phyloP scores from a whole-genome alignment of 1,140 invertebrate species.

The Bombus breviceps region DNA sequence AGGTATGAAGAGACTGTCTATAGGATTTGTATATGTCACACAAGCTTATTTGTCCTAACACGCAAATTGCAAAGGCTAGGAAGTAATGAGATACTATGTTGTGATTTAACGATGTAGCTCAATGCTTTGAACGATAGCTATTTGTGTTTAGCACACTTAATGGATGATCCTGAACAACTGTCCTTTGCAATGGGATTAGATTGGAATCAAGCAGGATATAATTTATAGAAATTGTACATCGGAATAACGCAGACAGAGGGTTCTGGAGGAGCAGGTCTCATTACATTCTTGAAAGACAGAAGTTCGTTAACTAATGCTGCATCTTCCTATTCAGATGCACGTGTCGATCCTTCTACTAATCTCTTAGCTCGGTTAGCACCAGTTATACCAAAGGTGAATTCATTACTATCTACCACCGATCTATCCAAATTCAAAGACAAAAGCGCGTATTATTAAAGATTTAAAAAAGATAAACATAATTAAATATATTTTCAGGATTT shows the following conservation, averaged over 20 bases:
- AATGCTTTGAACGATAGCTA: constrained; percentile 55
- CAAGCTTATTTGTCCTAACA: background rate
- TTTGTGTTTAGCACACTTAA: constrained; percentile 50
- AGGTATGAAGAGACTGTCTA: constrained; percentile 82
- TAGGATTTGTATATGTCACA: background rate
- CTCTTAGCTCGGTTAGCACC: constrained; percentile 82
- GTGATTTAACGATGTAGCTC: constrained; percentile 20
- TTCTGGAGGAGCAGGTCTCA: constrained; percentile 78
- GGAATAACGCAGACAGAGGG: constrained; percentile 87
- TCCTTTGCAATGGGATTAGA: constrained; percentile 57
- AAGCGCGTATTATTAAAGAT: background rate
- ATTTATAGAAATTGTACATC: constrained; percentile 88
- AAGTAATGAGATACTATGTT: background rate
- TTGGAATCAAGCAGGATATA: constrained; percentile 65
- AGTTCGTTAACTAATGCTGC: constrained; percentile 70
- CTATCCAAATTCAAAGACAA: background rate
- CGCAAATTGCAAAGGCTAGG: background rate
- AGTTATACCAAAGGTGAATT: constrained; percentile 89
- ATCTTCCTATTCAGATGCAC: constrained; percentile 65
- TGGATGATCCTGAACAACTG: constrained; percentile 58
- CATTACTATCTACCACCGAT: background rate
- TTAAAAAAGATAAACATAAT: background rate
- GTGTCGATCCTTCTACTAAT: constrained; percentile 66
- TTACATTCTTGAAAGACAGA: constrained; percentile 79
- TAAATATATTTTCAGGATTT: constrained; percentile 84